Percentiles rank a stretch among this genome's conserved stretches.
These are phyloP conservation scores for Isurus oxyrinchus DNA, from an alignment of 2,113 vertebrate species.

Conservation along the genomic window DNA sequence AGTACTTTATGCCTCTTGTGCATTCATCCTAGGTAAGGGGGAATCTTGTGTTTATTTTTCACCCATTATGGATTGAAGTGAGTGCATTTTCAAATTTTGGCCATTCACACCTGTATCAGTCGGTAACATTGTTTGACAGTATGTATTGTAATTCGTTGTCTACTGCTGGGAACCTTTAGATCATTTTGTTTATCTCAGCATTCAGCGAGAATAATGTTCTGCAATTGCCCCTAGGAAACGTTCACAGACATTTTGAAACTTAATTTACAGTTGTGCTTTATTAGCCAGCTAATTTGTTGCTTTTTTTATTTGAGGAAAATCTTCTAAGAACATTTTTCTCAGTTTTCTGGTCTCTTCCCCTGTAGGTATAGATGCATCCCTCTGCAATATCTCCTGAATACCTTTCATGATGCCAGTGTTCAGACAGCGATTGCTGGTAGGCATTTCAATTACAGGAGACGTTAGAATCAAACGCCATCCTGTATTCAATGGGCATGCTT, in stretches of 20 bases:
- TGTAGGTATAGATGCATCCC: background rate
- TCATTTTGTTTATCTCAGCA: background rate
- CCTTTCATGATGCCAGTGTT: background rate
- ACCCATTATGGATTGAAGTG: background rate
- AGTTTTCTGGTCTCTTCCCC: background rate
- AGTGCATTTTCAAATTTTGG: background rate
- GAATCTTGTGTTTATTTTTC: background rate
- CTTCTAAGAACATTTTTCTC: background rate
- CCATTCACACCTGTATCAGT: background rate
- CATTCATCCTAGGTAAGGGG: background rate
- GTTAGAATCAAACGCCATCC: background rate
- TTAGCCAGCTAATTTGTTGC: background rate
- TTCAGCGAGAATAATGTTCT: background rate
- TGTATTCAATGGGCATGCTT: background rate
- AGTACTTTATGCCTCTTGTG: background rate
- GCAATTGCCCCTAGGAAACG: background rate
- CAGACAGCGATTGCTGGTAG: background rate
- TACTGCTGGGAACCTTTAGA: background rate
- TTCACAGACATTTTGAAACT: background rate
- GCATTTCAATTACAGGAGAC: background rate
- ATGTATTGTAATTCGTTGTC: background rate
- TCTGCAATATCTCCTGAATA: background rate
- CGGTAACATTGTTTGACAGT: background rate
- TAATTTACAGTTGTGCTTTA: conserved; percentile 11
- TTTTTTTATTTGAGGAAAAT: background rate